Evolutionary conservation across 2,888 invertebrate species (phyloP).

Genomic region (Dorcus parallelipipedus): DNA sequence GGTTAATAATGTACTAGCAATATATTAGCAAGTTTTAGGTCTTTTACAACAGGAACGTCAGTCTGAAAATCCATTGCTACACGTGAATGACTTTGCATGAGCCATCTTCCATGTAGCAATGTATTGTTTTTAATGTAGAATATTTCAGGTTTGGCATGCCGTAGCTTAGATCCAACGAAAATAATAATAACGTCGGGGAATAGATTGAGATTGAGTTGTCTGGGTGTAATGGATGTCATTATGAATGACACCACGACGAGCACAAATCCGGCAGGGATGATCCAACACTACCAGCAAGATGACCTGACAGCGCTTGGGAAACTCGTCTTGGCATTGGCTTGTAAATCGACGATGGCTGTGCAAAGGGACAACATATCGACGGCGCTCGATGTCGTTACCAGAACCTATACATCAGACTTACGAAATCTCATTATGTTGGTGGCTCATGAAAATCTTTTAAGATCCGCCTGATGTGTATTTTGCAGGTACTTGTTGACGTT

Average conservation of each 20-base stretch:
- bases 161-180: slow-evolving; percentile 89
- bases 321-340: slow-evolving; percentile 87
- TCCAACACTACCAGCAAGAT: slow-evolving; percentile 80
- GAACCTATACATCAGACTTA: slow-evolving; percentile 90
- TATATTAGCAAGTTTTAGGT: too few species aligned
- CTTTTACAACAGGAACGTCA: too few species aligned
- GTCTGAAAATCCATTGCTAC: too few species aligned
- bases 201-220: slow-evolving; percentile 75
- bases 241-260: slow-evolving; percentile 64
- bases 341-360: slow-evolving; percentile 84
- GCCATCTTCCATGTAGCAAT: neutral
- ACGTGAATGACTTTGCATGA: too few species aligned
- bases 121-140: neutral
- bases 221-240: slow-evolving; percentile 78
- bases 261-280: slow-evolving; percentile 59
- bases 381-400: slow-evolving; percentile 83
- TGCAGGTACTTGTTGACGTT: slow-evolving; percentile 72
- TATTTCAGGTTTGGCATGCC: slow-evolving; percentile 67
- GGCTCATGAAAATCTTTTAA: neutral
- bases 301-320: slow-evolving; percentile 90
- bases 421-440: slow-evolving; percentile 89
- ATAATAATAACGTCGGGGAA: slow-evolving; percentile 60
- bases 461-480: neutral
- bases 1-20: too few species aligned
- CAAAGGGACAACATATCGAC: slow-evolving; percentile 83